Evolutionary conservation across 2,797 vertebrate species (phyloP).

Genomic region (Pyrocephalus nanus): DNA sequence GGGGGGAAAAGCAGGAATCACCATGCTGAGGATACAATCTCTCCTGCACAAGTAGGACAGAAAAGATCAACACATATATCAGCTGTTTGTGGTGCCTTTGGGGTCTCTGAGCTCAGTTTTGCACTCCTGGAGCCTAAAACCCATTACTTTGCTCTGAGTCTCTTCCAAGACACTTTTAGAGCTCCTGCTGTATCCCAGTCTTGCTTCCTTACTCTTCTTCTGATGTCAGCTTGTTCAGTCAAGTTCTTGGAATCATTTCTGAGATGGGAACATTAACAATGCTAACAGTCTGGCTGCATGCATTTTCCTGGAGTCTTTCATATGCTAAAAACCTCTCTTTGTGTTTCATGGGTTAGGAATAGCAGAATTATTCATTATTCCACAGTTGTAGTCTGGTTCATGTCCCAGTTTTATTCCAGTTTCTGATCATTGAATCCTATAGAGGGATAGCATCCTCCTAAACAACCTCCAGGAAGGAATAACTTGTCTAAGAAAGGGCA

Average conservation of each 20-base stretch:
- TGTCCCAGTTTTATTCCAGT: conserved; percentile 23
- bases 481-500: neutral
- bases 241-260: conserved; percentile 1
- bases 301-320: conserved; percentile 38
- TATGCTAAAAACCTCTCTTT: conserved; percentile 31
- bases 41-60: neutral
- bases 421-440: neutral
- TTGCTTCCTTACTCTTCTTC: neutral
- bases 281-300: neutral
- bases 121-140: neutral
- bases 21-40: neutral
- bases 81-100: neutral
- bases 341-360: conserved; percentile 14
- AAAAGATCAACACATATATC: neutral
- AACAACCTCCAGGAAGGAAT: neutral
- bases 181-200: neutral
- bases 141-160: neutral
- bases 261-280: neutral
- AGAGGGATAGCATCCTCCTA: neutral
- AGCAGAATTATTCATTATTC: conserved; percentile 43
- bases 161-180: neutral
- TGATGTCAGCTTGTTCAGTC: neutral
- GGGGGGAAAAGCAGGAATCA: neutral
- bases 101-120: neutral
- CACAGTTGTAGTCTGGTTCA: neutral